These are phyloP conservation scores for Luperina testacea DNA, from an alignment of 2,888 invertebrate species.

Conservation along the genomic window DNA sequence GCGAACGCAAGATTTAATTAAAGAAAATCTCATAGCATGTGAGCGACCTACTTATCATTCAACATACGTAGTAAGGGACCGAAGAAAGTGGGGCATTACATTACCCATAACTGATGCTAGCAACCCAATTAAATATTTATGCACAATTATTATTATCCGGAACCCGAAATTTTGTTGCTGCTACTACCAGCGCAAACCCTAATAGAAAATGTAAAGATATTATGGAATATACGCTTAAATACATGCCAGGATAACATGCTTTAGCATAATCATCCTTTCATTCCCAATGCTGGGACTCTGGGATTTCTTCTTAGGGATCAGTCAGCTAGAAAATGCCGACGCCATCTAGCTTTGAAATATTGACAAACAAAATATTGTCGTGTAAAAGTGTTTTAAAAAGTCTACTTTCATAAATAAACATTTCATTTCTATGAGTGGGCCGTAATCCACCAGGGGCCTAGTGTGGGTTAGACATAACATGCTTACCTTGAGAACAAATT, in stretches of 20 bases:
- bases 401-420: too few relatives aligned
- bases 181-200: not conserved
- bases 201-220: slow-evolving; percentile 8
- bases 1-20: not conserved
- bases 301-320: not conserved
- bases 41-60: slow-evolving; percentile 40
- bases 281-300: not conserved
- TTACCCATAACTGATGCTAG: slow-evolving; percentile 31
- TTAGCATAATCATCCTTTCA: not conserved
- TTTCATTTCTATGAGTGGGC: not conserved
- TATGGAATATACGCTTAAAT: not conserved
- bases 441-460: not conserved
- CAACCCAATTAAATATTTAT: slow-evolving; percentile 50
- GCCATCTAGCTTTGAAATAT: too few relatives aligned
- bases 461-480: not conserved
- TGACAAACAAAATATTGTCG: not conserved
- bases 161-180: slow-evolving; percentile 13
- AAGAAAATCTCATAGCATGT: slow-evolving; percentile 1
- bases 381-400: not conserved
- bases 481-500: slow-evolving; percentile 31
- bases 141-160: slow-evolving; percentile 36
- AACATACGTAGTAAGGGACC: slow-evolving; percentile 14
- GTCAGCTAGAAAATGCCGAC: not conserved
- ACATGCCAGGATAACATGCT: not conserved
- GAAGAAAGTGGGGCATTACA: slow-evolving; percentile 35